These are phyloP conservation scores for Pandemis corylana DNA, from an alignment of 2,888 invertebrate species.

Conservation along the genomic window DNA sequence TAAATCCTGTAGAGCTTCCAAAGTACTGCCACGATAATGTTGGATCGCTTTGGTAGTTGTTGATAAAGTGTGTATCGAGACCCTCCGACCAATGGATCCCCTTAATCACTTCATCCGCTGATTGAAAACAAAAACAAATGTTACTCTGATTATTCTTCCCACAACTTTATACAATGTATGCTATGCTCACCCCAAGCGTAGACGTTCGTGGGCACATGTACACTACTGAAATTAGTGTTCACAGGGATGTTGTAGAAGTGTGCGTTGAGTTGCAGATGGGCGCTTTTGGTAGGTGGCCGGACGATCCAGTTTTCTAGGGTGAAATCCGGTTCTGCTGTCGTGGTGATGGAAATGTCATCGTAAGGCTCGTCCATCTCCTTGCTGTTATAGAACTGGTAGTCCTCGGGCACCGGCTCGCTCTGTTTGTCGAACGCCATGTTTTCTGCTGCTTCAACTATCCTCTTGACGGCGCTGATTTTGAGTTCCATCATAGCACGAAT, in stretches of 20 bases:
- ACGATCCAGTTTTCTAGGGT: constrained; percentile 80
- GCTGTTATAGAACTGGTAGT: constrained; percentile 88
- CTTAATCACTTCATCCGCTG: constrained; percentile 93
- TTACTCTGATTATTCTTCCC: neutral
- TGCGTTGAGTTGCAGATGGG: constrained; percentile 87
- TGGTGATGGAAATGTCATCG: constrained; percentile 77
- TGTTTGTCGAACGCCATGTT: constrained; percentile 88
- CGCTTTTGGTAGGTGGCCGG: constrained; percentile 85
- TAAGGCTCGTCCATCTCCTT: constrained; percentile 88
- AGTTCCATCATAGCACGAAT: constrained; percentile 95
- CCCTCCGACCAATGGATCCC: constrained; percentile 98
- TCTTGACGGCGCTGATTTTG: constrained; percentile 93
- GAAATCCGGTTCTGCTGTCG: constrained; percentile 83
- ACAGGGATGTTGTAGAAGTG: constrained; percentile 92
- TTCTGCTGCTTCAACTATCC: constrained; percentile 95
- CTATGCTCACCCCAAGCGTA: constrained; percentile 90
- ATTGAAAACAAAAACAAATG: constrained; percentile 47
- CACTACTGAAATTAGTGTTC: constrained; percentile 92
- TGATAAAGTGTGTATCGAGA: constrained; percentile 94
- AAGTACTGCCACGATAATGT: constrained; percentile 99
- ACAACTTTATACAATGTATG: constrained; percentile 7
- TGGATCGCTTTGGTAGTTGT: constrained; percentile 94
- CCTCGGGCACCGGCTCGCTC: constrained; percentile 82
- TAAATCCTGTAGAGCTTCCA: constrained; percentile 98
- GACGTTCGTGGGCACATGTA: constrained; percentile 98